These are phyloP conservation scores for Bergia sp. DNA, from an alignment of 92 coral and sea anemone genomes.

Conservation along the genomic window DNA sequence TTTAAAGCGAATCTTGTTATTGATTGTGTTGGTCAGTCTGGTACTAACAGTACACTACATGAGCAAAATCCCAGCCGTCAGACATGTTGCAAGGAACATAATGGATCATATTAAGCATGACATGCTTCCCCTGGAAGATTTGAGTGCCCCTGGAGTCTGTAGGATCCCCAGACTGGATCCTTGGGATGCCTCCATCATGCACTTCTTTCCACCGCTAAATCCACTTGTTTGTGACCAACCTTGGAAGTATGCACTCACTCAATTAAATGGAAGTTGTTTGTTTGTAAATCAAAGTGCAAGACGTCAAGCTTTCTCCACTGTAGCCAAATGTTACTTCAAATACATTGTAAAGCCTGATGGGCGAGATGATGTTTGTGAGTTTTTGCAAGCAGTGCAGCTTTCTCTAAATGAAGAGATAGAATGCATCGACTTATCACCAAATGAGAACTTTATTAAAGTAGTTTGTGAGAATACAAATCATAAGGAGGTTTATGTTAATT, in stretches of 20 bases:
- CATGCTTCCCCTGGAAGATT: slow-evolving; percentile 20
- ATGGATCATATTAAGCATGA: slow-evolving; percentile 23
- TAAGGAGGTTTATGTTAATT: neutral
- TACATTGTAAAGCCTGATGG: slow-evolving; percentile 11
- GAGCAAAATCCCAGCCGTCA: neutral
- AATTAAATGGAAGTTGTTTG: slow-evolving; percentile 14
- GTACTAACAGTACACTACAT: neutral
- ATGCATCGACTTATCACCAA: neutral
- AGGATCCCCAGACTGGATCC: slow-evolving; percentile 25
- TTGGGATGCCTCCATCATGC: slow-evolving; percentile 30
- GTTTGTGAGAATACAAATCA: neutral
- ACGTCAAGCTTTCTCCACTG: neutral
- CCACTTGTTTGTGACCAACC: slow-evolving; percentile 32
- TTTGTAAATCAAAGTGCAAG: slow-evolving; percentile 40
- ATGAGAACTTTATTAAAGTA: slow-evolving; percentile 10
- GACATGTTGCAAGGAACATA: slow-evolving; percentile 16
- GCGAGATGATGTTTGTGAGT: slow-evolving; percentile 31
- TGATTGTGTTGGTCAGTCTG: neutral
- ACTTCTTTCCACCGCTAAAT: slow-evolving; percentile 10
- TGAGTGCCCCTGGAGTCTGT: slow-evolving; percentile 27
- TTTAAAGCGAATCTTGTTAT: neutral
- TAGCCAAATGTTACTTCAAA: neutral
- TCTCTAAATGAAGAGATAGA: neutral
- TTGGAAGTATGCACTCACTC: slow-evolving; percentile 28
- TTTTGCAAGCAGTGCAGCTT: neutral